Evolutionary conservation across 2,113 vertebrate species (phyloP).

Genomic region (Corythornis madagascariensis): DNA sequence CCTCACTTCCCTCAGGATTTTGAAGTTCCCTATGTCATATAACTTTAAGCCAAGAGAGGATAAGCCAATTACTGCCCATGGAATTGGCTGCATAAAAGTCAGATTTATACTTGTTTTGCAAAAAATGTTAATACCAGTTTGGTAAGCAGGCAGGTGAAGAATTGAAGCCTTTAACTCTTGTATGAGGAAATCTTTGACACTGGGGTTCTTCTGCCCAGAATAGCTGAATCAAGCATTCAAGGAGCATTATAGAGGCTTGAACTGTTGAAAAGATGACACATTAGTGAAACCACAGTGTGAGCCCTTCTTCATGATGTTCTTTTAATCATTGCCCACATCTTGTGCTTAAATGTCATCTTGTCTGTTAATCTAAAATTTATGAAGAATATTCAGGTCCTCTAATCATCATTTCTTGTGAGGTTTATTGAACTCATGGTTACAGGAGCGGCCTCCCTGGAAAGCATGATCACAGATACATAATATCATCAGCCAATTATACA

Average conservation of each 20-base stretch:
- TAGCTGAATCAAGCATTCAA: background rate
- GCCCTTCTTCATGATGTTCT: conserved; percentile 9
- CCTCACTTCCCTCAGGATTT: background rate
- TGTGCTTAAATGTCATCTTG: conserved; percentile 17
- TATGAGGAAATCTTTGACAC: background rate
- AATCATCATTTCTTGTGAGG: background rate
- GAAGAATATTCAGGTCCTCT: conserved; percentile 13
- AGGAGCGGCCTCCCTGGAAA: background rate
- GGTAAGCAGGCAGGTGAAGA: background rate
- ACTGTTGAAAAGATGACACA: conserved; percentile 2
- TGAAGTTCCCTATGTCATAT: background rate
- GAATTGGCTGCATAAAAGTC: background rate
- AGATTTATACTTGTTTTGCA: background rate
- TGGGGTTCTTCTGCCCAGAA: background rate
- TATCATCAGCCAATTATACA: conserved; percentile 28
- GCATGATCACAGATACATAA: background rate
- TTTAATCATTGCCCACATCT: conserved; percentile 46
- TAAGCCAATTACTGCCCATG: background rate
- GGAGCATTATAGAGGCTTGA: background rate
- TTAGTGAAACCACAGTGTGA: background rate
- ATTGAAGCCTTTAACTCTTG: background rate
- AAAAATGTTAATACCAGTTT: background rate
- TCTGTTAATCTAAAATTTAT: conserved; percentile 52
- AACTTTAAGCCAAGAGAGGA: background rate
- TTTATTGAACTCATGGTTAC: conserved; percentile 44